Evolutionary conservation across 1,140 invertebrate genomes (phyloP).

Genomic region (Zaprionus africanus): DNA sequence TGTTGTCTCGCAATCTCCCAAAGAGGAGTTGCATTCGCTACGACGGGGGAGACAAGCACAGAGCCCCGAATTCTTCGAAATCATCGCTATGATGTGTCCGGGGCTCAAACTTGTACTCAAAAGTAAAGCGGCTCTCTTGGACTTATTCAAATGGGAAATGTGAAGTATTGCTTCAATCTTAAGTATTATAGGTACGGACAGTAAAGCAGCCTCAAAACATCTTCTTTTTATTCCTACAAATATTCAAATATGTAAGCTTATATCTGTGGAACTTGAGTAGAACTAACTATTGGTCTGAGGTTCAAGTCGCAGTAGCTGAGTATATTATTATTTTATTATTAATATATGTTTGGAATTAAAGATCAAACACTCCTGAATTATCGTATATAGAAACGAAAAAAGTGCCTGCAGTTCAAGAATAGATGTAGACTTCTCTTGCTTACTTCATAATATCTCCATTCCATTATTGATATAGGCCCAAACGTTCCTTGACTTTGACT

Average conservation of each 20-base stretch:
- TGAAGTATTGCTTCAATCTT: neutral
- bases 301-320: too few species aligned
- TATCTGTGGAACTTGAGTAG: too few species aligned
- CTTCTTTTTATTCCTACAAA: too few species aligned
- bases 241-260: too few species aligned
- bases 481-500: neutral
- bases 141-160: constrained; percentile 1
- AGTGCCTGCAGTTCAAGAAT: neutral
- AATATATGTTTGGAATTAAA: neutral
- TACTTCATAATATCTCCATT: neutral
- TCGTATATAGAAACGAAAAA: neutral
- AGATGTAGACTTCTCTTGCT: neutral
- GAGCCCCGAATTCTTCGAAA: neutral
- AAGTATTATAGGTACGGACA: too few species aligned
- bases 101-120: neutral
- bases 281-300: too few species aligned
- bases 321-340: too few species aligned
- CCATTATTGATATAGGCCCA: neutral
- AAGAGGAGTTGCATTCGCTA: neutral
- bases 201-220: too few species aligned
- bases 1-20: neutral
- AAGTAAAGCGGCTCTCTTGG: neutral
- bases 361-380: neutral
- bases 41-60: constrained; percentile 5
- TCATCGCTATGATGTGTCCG: neutral